Base-by-base conservation (phyloP, 2,888 invertebrate species). In the Cabera pusaria region DNA sequence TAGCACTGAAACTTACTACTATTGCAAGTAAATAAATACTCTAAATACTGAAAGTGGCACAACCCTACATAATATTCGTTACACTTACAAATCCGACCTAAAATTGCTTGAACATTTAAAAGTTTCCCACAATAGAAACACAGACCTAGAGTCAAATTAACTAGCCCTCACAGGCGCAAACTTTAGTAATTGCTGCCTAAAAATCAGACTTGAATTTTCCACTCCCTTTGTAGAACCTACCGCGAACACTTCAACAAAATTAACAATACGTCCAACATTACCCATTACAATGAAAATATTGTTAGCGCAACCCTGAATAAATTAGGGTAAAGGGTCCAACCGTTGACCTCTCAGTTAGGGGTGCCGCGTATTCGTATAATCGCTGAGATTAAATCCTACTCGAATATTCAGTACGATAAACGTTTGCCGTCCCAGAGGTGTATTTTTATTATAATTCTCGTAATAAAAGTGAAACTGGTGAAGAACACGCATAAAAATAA, bases 331-430 rank as follows among this genome's bases (percentile, higher is more conserved):
- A 39, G 33, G 40, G 41, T 41, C 43, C 46, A 41, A 42, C 18
- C 44, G 38, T 26, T 50, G 46, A 46, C 49, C 46, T 46, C 39
- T 49, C 35, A n/a, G 40, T 31, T 26, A 46, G 52, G 45, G 51
- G 36, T 29, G 35, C 20, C 31, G 34, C 54, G 53, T 55, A 61
- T 61, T 58, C 57, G 52, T 58, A 56, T 59, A 66, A 68, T 70
- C 60, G 49, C 52, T 22, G 42, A 62, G 61, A 72, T 72, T 66
- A 64, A 69, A 70, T 64, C 57, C 56, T 49, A 54, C 54, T 52
- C 49, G 52, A 61, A 67, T 68, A 65, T 67, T 61, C 52, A 46
- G 49, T 39, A 32, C 59, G 55, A 64, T 62, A 56, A 62, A 56
- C 54, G 44, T 28, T 35, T 23, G 14, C 32, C 45, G 28, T 44